Percentiles rank a stretch among this genome's conserved stretches.
phyloP scores from a whole-genome alignment of 2,888 invertebrate genomes.

The Erebia aethiops region DNA sequence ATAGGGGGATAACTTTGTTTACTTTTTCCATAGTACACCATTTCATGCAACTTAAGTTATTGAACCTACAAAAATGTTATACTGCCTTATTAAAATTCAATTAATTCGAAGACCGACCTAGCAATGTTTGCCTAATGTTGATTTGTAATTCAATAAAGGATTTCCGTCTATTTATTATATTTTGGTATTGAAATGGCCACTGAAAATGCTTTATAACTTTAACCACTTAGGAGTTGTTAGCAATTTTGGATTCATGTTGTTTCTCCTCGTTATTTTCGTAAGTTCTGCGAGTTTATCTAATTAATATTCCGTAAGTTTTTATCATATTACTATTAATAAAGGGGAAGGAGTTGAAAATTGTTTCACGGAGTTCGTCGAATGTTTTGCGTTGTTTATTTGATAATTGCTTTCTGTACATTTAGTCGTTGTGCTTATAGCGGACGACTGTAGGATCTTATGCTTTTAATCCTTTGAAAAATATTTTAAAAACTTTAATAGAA shows the following conservation, averaged over 20 bases:
- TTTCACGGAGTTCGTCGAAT: conserved; percentile 38
- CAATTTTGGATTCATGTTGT: conserved; percentile 59
- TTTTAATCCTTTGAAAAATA: neutral
- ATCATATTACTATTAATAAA: conserved; percentile 61
- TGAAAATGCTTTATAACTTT: conserved; percentile 59
- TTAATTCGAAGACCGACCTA: neutral
- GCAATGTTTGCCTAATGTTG: conserved; percentile 1
- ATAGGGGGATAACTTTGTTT: conserved; percentile 37
- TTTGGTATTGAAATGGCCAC: conserved; percentile 49
- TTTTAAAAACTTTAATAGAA: neutral
- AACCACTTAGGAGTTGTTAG: conserved; percentile 61
- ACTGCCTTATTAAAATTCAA: neutral
- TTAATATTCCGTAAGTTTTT: conserved; percentile 67
- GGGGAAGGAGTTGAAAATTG: conserved; percentile 45
- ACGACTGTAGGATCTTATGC: neutral
- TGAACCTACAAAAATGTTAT: neutral
- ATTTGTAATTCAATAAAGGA: conserved; percentile 10
- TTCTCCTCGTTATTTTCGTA: conserved; percentile 62
- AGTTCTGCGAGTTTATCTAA: conserved; percentile 61
- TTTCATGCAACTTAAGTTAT: neutral
- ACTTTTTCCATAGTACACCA: neutral
- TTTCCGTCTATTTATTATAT: conserved; percentile 62
- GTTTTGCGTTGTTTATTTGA: conserved; percentile 33
- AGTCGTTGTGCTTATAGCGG: neutral
- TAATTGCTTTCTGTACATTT: conserved; percentile 16